Evolutionary conservation across 1,140 invertebrate species (phyloP), one percentile per base, ranked within the genome.

Genomic region (Diorhabda sublineata): DNA sequence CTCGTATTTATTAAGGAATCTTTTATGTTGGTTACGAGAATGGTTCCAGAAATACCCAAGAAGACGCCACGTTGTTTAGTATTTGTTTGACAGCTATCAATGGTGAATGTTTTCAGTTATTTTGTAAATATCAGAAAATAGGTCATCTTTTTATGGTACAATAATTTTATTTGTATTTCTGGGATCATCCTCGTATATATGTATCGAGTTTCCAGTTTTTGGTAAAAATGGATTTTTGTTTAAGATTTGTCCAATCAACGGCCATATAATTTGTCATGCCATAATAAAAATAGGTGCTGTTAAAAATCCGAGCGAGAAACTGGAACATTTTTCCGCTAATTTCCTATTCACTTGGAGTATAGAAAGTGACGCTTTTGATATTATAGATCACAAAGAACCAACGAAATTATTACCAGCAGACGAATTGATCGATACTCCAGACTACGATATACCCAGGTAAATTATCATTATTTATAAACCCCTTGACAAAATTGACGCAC

Each of bases 281-380:
- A 75, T 77, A 71, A 81, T 81, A 69, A 80, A 79, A 79, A 77
- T 81, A 64, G 79, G 77, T 72, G 79, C 79, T 45, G 56, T 76
- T 41, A 76, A 78, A 64, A 74, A 74, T 56, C 69, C 74, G 5
- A 69, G 74, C 61, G 64, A 72, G 1, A 75, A 75, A 67, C 74
- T 75, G 3, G 73, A 76, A 61, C 72, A 74, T 9, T 81, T 77
- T 65, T 75, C 75, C 11, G 71, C 78, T 8, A 70, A 76, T 60
- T 79, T 77, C 56, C 66, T 80, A 26, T 80, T 81, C 69, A 72
- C 75, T 26, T 81, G 80, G 80, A 81, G 77, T 66, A 80, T 81
- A 47, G 71, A 71, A 61, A 78, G 75, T 44, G 77, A 81, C 61
- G 72, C 67, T 3, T 81, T 80, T 59, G 76, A 78, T 66, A 67